These are phyloP conservation scores for Tenodera sinensis DNA, from an alignment of 2,888 invertebrate genomes.

Conservation along the genomic window DNA sequence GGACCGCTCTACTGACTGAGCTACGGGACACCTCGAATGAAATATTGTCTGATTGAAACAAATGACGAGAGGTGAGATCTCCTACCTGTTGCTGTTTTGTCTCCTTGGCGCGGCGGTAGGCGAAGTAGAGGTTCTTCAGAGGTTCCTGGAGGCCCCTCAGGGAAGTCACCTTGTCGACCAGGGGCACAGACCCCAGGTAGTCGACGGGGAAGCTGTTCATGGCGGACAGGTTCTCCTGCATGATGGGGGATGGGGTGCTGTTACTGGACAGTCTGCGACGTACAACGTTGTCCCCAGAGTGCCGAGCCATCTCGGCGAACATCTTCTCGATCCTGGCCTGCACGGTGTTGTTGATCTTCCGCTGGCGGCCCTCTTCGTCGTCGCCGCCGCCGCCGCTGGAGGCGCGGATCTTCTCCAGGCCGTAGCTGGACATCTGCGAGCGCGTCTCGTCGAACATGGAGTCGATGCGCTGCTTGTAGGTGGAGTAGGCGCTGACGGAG, in stretches of 20 bases:
- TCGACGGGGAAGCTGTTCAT: slow-evolving; percentile 54
- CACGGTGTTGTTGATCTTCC: slow-evolving; percentile 63
- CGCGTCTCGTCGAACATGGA: slow-evolving; percentile 75
- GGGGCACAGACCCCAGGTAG: slow-evolving; percentile 76
- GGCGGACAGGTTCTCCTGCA: slow-evolving; percentile 6
- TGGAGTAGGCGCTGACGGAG: slow-evolving; percentile 50
- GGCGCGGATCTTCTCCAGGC: slow-evolving; percentile 35
- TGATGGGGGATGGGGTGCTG: slow-evolving; percentile 34
- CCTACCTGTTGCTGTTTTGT: slow-evolving; percentile 49
- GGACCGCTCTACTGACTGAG: no score
- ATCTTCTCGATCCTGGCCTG: slow-evolving; percentile 84
- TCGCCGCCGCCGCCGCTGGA: neutral
- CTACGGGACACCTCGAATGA: no score
- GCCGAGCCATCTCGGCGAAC: slow-evolving; percentile 68
- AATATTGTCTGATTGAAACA: no score
- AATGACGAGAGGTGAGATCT: no score
- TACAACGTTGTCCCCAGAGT: slow-evolving; percentile 53
- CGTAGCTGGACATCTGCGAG: slow-evolving; percentile 49
- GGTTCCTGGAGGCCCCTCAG: slow-evolving; percentile 79
- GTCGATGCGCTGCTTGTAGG: slow-evolving; percentile 82
- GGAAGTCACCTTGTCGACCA: slow-evolving; percentile 76
- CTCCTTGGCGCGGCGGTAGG: slow-evolving; percentile 37
- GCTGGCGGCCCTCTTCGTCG: slow-evolving; percentile 21
- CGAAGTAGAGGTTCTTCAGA: slow-evolving; percentile 64
- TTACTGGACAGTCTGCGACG: slow-evolving; percentile 34